These are phyloP conservation scores for Xenus cinereus DNA, from an alignment of 2,113 vertebrate species.

Conservation along the genomic window DNA sequence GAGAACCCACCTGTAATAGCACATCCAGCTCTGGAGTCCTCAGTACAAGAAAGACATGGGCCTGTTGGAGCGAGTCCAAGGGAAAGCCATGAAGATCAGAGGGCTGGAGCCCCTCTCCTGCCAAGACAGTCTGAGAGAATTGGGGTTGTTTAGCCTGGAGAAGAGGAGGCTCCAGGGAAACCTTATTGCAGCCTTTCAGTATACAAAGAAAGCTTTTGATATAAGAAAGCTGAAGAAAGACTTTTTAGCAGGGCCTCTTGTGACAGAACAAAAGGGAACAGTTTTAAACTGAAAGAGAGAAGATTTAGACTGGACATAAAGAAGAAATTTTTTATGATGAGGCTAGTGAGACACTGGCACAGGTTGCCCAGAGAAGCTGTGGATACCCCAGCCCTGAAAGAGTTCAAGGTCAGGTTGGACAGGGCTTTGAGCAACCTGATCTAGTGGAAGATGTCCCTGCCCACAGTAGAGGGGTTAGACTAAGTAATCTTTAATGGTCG, in stretches of 20 bases:
- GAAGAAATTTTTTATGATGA: neutral
- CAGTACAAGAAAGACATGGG: no score
- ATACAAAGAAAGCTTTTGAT: neutral
- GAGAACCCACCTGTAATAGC: neutral
- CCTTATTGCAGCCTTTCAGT: neutral
- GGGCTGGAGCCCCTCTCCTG: neutral
- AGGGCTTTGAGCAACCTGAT: neutral
- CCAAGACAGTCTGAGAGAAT: neutral
- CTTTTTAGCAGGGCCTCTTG: neutral
- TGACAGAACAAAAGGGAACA: neutral
- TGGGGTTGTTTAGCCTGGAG: neutral
- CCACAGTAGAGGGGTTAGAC: accelerated
- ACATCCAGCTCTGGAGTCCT: neutral
- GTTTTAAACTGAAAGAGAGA: neutral
- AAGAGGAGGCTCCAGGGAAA: neutral
- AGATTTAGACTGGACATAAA: neutral
- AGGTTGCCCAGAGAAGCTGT: neutral
- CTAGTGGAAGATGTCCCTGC: neutral
- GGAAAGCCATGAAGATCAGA: neutral
- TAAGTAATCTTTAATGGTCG: neutral
- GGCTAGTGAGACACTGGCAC: neutral
- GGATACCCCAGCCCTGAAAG: neutral
- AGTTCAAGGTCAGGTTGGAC: neutral
- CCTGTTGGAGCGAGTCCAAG: neutral
- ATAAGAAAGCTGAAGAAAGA: neutral